phyloP scores from a whole-genome alignment of 2,888 invertebrate genomes.

The Torymus aiolomorphi region DNA sequence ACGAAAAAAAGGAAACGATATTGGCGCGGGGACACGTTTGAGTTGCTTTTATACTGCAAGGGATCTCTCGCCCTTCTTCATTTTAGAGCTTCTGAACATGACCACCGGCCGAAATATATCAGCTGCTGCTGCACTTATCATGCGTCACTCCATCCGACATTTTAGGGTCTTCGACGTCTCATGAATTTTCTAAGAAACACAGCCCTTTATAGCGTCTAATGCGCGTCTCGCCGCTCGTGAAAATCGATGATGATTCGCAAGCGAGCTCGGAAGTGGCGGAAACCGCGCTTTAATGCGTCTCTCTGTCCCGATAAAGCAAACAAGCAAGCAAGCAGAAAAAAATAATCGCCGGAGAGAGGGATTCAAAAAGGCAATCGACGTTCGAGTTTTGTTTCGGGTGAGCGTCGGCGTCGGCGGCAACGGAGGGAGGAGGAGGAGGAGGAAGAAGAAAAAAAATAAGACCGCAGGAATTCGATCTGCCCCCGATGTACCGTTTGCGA shows the following conservation, averaged over 20 bases:
- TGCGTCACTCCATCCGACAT: not conserved
- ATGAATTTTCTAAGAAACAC: not conserved
- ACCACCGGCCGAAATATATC: not conserved
- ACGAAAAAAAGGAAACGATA: not conserved
- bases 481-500: conserved; percentile 52
- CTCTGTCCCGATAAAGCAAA: conserved; percentile 17
- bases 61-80: conserved; percentile 1
- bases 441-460: conserved; percentile 37
- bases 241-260: too few species aligned
- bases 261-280: too few species aligned
- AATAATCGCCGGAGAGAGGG: not conserved
- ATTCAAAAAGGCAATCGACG: conserved; percentile 43
- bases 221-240: too few species aligned
- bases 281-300: too few species aligned
- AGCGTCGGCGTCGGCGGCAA: not conserved
- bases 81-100: conserved; percentile 1
- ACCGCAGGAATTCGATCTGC: conserved; percentile 57
- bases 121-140: too few species aligned
- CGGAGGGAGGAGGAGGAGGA: not conserved
- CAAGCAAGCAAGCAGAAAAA: conserved; percentile 6
- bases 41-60: not conserved
- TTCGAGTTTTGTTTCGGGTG: conserved; percentile 25
- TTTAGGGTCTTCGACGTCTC: not conserved
- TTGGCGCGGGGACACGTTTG: not conserved
- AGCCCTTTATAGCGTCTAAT: too few species aligned